Evolutionary conservation across 23 tunicate genomes (phyloP), one percentile per base, ranked within the genome.

Genomic region (Diplosoma virens): DNA sequence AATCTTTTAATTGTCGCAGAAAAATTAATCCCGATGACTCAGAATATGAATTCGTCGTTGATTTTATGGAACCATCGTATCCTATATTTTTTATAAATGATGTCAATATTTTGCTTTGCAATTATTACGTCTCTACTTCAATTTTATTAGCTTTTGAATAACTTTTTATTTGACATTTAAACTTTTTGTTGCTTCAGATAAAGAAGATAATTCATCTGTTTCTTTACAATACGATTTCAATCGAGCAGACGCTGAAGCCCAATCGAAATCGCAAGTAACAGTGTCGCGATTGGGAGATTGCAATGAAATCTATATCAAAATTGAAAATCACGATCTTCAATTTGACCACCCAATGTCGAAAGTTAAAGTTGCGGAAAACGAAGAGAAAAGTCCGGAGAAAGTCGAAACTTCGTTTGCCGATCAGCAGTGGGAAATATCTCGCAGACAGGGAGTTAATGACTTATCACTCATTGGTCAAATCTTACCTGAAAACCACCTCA

Each of bases 241-340:
- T 29, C 35, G 35, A 3, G 35, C 6, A 27, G 21, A 34, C 6
- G 28, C 69, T 27, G 69, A 2, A n/a, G 11, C 69, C 2, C 6
- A 34, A 27, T 61, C 69, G 9, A 61, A 61, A 26, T 7, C 3
- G 6, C 11, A 27, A 9, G 69, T 7, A 29, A 29, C n/a, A n/a
- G n/a, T 3, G 9, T 4, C 69, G 2, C 5, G 34, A 14, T 14
- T 11, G 3, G 69, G 30, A 27, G 69, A 29, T 4, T 5, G 11
- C 34, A 29, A 34, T 4, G 18, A 29, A 3, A 29, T 61, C 18
- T 61, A 4, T 29, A 61, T 61, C 69, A 61, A 61, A 61, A 22
- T 61, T 5, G 69, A 61, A 61, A 61, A 29, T 29, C 69, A 28
- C 18, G 69, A 61, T 27, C 69, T 9, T 26, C 21, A n/a, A n/a